Evolutionary conservation across 2,888 invertebrate genomes (phyloP), one percentile per base, ranked within the genome.

Genomic region (Campoletis raptor): DNA sequence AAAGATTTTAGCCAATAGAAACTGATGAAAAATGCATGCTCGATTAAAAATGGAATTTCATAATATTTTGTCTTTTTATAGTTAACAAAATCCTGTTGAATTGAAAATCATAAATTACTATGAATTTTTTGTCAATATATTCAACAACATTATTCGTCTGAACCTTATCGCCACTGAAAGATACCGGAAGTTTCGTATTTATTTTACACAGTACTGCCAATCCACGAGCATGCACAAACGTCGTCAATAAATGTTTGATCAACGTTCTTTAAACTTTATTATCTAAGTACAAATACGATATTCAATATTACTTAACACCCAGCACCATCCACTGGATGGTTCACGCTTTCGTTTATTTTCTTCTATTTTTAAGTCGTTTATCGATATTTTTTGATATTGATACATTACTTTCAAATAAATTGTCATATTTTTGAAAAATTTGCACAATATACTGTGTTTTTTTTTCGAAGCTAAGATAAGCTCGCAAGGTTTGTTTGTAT

Each of bases 251-350:
- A 24, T 48, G 64, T 76, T 57, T 24, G 18, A 80, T 80, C 37
- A 69, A 24, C 24, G 21, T 73, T 77, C n/a, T 36, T 7, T 52
- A 57, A 66, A 54, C 54, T 24, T 57, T 72, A 73, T 74, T 73
- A 78, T 82, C 67, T 21, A 48, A 42, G 15, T 48, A 45, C 52
- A 48, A 48, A 78, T 64, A 21, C n/a, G 9, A 48, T 1, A 37
- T 40, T 37, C 40, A 37, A 57, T 21, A 30, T 37, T 73, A 57
- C 21, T 73, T 73, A 30, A 30, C 30, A 30, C 15, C 6, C 15
- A 21, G 24, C 15, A 54, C 21, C 6, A 73, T 37, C 21, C 24
- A 70, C 30, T 6, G 3, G 30, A 7, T 30, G 69, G 2, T 40
- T 10, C 2, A 42, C n/a, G 42, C 24, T 21, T 42, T 42, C 37